A percentile compares a stretch with the other conserved stretches of the same genome.
phyloP scores from a whole-genome alignment of 2,113 vertebrate genomes.

The Pomatostomus ruficeps region DNA sequence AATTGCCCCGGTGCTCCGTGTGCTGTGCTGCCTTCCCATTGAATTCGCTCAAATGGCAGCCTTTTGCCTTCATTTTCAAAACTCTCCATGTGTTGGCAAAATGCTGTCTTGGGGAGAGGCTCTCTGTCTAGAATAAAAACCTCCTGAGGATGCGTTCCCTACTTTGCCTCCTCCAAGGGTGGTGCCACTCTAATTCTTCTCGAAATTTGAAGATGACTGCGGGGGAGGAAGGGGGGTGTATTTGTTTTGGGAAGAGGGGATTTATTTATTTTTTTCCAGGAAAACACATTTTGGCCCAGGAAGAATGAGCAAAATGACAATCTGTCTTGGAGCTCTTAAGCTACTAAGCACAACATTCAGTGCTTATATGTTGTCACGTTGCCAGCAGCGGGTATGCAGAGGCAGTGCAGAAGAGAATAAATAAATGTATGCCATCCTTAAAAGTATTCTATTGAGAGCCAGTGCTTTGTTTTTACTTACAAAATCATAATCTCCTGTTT shows the following conservation, averaged over 20 bases:
- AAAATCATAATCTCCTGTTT: neutral
- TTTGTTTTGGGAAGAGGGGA: neutral
- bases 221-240: neutral
- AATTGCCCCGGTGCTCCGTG: constrained; percentile 10
- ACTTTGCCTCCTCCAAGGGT: neutral
- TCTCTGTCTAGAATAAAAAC: constrained; percentile 18
- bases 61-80: constrained; percentile 40
- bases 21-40: constrained; percentile 13
- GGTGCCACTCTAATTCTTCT: neutral
- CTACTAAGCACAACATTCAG: neutral
- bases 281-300: constrained; percentile 6
- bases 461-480: neutral
- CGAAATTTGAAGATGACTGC: neutral
- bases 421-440: neutral
- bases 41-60: constrained; percentile 7
- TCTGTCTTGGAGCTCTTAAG: constrained; percentile 33
- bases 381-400: neutral
- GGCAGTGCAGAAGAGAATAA: neutral
- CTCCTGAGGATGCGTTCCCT: neutral
- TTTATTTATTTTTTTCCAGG: neutral
- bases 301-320: constrained; percentile 12
- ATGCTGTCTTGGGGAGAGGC: neutral
- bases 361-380: neutral
- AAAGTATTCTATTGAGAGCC: neutral
- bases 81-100: constrained; percentile 40